Percentiles rank a stretch among this genome's conserved stretches.
These are phyloP conservation scores for Lissocephala sabroskyi DNA, from an alignment of 2,888 invertebrate species.

Conservation along the genomic window DNA sequence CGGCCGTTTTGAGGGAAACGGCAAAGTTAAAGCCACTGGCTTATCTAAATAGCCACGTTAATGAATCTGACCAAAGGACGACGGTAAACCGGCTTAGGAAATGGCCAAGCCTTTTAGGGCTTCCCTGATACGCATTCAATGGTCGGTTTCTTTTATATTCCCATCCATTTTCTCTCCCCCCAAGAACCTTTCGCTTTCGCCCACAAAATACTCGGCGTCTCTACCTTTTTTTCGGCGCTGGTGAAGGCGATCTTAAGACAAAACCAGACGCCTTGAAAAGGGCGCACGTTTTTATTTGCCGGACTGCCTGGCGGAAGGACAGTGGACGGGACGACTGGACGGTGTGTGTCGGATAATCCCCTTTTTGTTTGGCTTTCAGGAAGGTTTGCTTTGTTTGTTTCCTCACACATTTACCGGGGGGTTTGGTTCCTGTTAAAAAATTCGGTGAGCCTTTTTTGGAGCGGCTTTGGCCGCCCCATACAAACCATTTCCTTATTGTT, in stretches of 20 bases:
- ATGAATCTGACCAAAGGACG: slow-evolving; percentile 60
- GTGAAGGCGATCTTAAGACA: slow-evolving; percentile 28
- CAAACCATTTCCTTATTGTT: slow-evolving; percentile 68
- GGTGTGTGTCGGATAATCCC: slow-evolving; percentile 49
- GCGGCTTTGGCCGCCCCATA: slow-evolving; percentile 12
- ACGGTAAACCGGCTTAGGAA: slow-evolving; percentile 49
- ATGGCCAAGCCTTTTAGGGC: slow-evolving; percentile 50
- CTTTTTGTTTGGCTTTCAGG: slow-evolving; percentile 50
- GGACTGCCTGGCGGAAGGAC: neutral
- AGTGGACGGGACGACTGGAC: slow-evolving; percentile 24
- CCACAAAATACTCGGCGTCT: slow-evolving; percentile 53
- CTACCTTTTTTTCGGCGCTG: slow-evolving; percentile 8
- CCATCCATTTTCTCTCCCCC: too few species aligned
- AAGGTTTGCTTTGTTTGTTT: slow-evolving; percentile 12
- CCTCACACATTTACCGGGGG: neutral
- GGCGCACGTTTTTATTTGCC: slow-evolving; percentile 34
- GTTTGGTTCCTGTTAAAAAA: neutral
- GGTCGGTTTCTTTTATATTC: neutral
- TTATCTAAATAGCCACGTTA: slow-evolving; percentile 65
- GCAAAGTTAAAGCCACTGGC: slow-evolving; percentile 29
- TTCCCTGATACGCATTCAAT: slow-evolving; percentile 11
- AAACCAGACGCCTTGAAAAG: slow-evolving; percentile 31
- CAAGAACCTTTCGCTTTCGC: slow-evolving; percentile 2
- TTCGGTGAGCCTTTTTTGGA: slow-evolving; percentile 1
- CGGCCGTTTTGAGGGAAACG: slow-evolving; percentile 10